phyloP scores from a whole-genome alignment of 2,888 invertebrate species.

The Sphinx pinastri region DNA sequence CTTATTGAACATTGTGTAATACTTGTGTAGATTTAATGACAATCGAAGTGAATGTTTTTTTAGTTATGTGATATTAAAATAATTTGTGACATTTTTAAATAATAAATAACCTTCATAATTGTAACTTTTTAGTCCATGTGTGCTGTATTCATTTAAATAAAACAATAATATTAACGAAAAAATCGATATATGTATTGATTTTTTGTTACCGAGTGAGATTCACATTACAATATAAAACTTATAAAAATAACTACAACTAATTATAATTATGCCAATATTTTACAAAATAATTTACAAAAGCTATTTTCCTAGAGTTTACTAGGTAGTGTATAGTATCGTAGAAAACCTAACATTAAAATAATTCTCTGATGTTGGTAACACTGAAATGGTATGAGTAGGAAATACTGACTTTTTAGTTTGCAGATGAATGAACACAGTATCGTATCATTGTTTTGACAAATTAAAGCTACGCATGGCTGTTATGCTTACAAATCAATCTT shows the following conservation, averaged over 20 bases:
- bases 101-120: not conserved
- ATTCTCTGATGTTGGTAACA: conserved; percentile 51
- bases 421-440: conserved; percentile 8
- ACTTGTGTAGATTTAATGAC: not conserved
- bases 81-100: not conserved
- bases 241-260: conserved; percentile 46
- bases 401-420: conserved; percentile 38
- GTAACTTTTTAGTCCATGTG: not conserved
- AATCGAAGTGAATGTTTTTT: not conserved
- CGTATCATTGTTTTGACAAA: conserved; percentile 36
- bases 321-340: conserved; percentile 63
- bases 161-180: conserved; percentile 51
- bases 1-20: not conserved
- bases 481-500: conserved; percentile 34
- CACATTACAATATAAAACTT: conserved; percentile 53
- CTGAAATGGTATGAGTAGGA: conserved; percentile 42
- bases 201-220: conserved; percentile 65
- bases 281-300: conserved; percentile 74
- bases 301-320: conserved; percentile 52
- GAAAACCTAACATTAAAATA: conserved; percentile 29
- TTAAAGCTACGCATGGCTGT: conserved; percentile 76
- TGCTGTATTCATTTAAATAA: not conserved
- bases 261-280: conserved; percentile 59
- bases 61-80: not conserved
- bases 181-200: conserved; percentile 53